Evolutionary conservation across 2,888 invertebrate genomes (phyloP).

Genomic region (Tanytarsus gracilentus): DNA sequence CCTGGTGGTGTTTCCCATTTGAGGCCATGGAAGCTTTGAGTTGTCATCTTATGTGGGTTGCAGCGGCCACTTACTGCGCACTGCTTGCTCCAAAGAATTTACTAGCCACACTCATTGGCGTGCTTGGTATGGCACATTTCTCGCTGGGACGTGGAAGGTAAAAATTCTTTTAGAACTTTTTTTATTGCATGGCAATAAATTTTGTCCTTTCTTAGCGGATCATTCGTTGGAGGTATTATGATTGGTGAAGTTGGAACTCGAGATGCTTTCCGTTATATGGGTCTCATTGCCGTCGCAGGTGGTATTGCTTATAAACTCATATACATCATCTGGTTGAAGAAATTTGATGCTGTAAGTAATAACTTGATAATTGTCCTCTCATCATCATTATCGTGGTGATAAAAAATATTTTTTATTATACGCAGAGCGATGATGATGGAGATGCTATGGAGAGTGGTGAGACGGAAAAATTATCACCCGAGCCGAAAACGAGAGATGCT

Average conservation of each 20-base stretch:
- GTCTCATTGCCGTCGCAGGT: conserved; percentile 59
- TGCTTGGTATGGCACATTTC: conserved; percentile 81
- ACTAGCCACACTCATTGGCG: conserved; percentile 76
- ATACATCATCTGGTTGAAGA: conserved; percentile 63
- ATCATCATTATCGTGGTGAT: not conserved
- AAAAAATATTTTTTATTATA: not conserved
- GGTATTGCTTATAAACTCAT: conserved; percentile 61
- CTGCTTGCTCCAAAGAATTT: conserved; percentile 73
- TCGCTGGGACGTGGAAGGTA: conserved; percentile 67
- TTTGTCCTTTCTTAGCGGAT: conserved; percentile 46
- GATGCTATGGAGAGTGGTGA: conserved; percentile 48
- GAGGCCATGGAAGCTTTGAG: conserved; percentile 79
- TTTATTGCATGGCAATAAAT: not conserved
- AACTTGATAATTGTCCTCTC: not conserved
- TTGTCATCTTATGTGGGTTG: conserved; percentile 84
- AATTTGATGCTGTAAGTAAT: conserved; percentile 42
- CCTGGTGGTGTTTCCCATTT: conserved; percentile 84
- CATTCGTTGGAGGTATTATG: conserved; percentile 68
- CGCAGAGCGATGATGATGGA: conserved; percentile 35
- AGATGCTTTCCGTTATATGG: conserved; percentile 71
- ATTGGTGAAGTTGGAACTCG: conserved; percentile 67
- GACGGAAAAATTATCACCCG: conserved; percentile 51
- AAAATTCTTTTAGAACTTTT: not conserved
- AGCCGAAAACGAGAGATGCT: conserved; percentile 56
- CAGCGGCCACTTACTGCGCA: conserved; percentile 80